phyloP scores from a whole-genome alignment of 2,888 invertebrate genomes.

The Nomada ruficornis region DNA sequence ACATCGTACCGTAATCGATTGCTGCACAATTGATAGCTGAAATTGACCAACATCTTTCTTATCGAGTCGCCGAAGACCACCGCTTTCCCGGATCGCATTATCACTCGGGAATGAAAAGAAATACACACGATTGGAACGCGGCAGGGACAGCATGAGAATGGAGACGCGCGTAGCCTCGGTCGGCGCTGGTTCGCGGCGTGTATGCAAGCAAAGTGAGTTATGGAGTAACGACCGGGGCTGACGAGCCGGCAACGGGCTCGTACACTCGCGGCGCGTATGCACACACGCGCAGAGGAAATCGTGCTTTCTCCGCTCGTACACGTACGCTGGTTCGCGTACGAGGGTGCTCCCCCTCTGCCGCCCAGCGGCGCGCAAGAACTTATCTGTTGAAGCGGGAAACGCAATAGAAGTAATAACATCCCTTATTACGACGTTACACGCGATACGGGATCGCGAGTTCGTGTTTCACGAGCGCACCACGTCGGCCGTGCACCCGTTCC shows the following conservation, averaged over 20 bases:
- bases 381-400: slow-evolving; percentile 73
- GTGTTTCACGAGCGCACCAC: slow-evolving; percentile 71
- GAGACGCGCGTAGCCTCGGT: slow-evolving; percentile 10
- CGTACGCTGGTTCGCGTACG: slow-evolving; percentile 17
- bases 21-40: background rate
- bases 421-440: slow-evolving; percentile 75
- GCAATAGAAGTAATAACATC: slow-evolving; percentile 76
- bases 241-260: slow-evolving; percentile 52
- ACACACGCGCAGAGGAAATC: slow-evolving; percentile 17
- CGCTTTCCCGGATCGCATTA: background rate
- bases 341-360: slow-evolving; percentile 21
- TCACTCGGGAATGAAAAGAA: slow-evolving; percentile 13
- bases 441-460: slow-evolving; percentile 75
- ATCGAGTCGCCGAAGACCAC: too few relatives aligned
- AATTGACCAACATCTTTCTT: background rate
- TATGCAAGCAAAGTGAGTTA: slow-evolving; percentile 68
- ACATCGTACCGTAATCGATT: slow-evolving; percentile 1
- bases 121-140: background rate
- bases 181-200: slow-evolving; percentile 36
- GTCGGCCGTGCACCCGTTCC: slow-evolving; percentile 56
- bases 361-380: slow-evolving; percentile 59
- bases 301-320: slow-evolving; percentile 37
- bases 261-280: slow-evolving; percentile 14
- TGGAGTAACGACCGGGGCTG: slow-evolving; percentile 67
- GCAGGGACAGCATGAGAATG: slow-evolving; percentile 7